Conservation (phyloP, 2,797 vertebrate genomes). For the Eutrigla gurnardus region DNA sequence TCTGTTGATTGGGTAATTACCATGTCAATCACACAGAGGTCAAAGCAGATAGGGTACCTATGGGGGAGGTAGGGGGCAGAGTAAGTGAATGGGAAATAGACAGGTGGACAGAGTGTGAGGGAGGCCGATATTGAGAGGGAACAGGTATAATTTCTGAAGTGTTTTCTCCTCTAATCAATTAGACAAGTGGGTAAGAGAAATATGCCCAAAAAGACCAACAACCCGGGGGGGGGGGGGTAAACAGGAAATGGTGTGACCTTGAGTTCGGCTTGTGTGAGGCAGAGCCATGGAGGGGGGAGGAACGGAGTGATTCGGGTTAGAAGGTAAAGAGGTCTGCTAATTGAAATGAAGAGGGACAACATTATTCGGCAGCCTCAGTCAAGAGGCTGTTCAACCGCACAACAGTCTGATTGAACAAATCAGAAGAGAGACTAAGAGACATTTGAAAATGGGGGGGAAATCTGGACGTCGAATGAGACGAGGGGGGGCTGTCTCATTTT, state of each 20-base stretch:
- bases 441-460: conserved; percentile 59
- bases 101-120: conserved; percentile 28
- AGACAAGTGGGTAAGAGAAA: conserved; percentile 64
- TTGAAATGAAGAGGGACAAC: conserved; percentile 93
- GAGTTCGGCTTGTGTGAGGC: conserved; percentile 36
- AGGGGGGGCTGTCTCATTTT: not conserved
- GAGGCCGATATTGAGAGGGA: conserved; percentile 44
- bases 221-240: not conserved
- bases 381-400: conserved; percentile 91
- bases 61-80: conserved; percentile 52
- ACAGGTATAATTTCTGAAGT: conserved; percentile 80
- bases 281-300: conserved; percentile 44
- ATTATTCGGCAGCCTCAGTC: conserved; percentile 89
- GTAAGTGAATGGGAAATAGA: conserved; percentile 65
- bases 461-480: conserved; percentile 40
- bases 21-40: conserved; percentile 88
- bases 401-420: conserved; percentile 89
- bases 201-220: conserved; percentile 51
- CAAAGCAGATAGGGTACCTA: conserved; percentile 82
- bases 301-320: conserved; percentile 72
- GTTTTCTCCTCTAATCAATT: conserved; percentile 78
- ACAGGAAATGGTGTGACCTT: conserved; percentile 64
- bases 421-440: conserved; percentile 80
- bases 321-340: conserved; percentile 88
- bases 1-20: conserved; percentile 88